Conservation (phyloP, 2,797 vertebrate species). For the Microtus obscurus region DNA sequence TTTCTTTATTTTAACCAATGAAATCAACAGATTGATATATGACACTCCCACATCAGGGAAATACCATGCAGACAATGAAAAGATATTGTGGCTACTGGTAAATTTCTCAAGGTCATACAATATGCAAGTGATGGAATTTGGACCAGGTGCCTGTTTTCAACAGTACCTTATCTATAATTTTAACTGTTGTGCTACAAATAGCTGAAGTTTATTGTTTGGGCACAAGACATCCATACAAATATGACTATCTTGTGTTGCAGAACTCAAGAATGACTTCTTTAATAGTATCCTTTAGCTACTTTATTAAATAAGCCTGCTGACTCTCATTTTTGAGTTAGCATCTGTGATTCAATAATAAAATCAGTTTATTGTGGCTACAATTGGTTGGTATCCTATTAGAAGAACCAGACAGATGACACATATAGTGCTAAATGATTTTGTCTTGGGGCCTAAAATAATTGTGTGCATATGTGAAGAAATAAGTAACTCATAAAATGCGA, state of each 20-base stretch:
- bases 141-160: background rate
- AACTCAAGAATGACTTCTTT: conserved; percentile 39
- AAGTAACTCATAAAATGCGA: background rate
- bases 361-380: background rate
- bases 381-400: conserved; percentile 51
- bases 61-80: background rate
- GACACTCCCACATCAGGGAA: too few relatives aligned
- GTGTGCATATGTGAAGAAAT: background rate
- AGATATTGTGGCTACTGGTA: background rate
- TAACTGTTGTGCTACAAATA: background rate
- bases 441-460: conserved; percentile 55
- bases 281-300: conserved; percentile 26
- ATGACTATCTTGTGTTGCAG: background rate
- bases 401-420: conserved; percentile 19
- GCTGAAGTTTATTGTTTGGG: background rate
- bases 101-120: background rate
- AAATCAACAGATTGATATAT: too few relatives aligned
- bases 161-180: background rate
- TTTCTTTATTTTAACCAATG: too few relatives aligned
- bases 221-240: background rate
- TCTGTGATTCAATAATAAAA: conserved; percentile 56
- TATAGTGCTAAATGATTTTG: conserved; percentile 49
- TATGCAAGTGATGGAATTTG: background rate
- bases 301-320: conserved; percentile 57
- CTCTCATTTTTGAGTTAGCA: conserved; percentile 42